Evolutionary conservation across 2,113 vertebrate species (phyloP), one percentile per base, ranked within the genome.

Genomic region (zebrafish (Danio rerio)): DNA sequence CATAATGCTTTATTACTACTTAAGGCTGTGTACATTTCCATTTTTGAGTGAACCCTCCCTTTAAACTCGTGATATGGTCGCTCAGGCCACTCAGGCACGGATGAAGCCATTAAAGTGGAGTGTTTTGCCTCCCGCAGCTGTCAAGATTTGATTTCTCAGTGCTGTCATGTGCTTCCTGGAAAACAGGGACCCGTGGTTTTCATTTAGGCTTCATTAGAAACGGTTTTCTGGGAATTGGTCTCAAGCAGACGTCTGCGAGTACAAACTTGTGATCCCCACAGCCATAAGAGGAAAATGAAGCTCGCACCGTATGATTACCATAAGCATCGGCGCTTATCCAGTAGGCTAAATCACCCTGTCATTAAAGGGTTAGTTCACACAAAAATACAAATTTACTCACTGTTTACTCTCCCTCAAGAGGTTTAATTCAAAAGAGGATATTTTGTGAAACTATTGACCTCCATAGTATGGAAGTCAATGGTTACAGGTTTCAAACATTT

Each of bases 61-160:
- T 86, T 72, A 85, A 84, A 79, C 92, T 88, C 85, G 86, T 92
- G 91, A 89, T 90, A 62, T 40, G 84, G 21, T 62, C 68, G 10
- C 49, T 79, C 61, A 86, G 43, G 43, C 56, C 71, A 15, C 45
- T 83, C 70, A 85, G 21, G 83, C 75, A 75, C 45, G 9, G 18
- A 53, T 42, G 21, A 18, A 50, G 42, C 9, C 43, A 9, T 53
- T 81, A 50, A 45, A 43, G 21, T 56, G 20, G 4, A 40, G 47
- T n/a, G 61, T 63, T 52, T 59, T n/a, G 7, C 53, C 63, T 70
- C 13, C 7, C 63, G 43, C 13, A n/a, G 21, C 12, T 78, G 45
- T 58, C 55, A 52, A 43, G 47, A 66, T 55, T n/a, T 5, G n/a
- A 66, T 68, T 55, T 79, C 15, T 55, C 43, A 12, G n/a, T 6